Conservation (phyloP, 2,797 vertebrate genomes). For the Lateolabrax maculatus region DNA sequence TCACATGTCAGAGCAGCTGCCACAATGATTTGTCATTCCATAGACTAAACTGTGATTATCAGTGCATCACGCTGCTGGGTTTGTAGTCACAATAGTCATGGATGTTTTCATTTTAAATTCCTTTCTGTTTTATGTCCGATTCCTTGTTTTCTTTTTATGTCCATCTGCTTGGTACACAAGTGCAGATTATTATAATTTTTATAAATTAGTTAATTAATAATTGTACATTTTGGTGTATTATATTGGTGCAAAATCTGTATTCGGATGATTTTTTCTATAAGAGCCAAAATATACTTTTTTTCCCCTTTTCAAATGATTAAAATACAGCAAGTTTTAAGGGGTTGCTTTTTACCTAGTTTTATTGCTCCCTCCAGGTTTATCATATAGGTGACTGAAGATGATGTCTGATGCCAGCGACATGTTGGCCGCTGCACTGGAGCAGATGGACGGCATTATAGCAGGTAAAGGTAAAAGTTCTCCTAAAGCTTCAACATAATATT, state of each 20-base stretch:
- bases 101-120: slow-evolving; percentile 1
- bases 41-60: slow-evolving; percentile 26
- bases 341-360: not conserved
- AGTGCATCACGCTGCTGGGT: not conserved
- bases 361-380: slow-evolving; percentile 51
- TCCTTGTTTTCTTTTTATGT: not conserved
- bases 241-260: not conserved
- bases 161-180: not conserved
- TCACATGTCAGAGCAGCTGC: slow-evolving; percentile 1
- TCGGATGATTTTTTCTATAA: not conserved
- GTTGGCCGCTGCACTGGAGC: slow-evolving; percentile 95
- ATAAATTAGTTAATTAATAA: no score
- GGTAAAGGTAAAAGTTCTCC: slow-evolving; percentile 83
- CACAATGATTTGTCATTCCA: not conserved
- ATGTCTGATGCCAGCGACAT: slow-evolving; percentile 97
- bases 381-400: slow-evolving; percentile 86
- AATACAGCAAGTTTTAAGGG: not conserved
- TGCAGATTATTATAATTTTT: no score
- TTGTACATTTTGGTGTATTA: no score
- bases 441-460: slow-evolving; percentile 98
- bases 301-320: not conserved
- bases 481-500: not conserved
- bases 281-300: not conserved
- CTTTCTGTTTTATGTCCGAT: not conserved
- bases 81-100: slow-evolving; percentile 13